phyloP scores from a whole-genome alignment of 1,140 invertebrate species.

The Bicyclus anynana region DNA sequence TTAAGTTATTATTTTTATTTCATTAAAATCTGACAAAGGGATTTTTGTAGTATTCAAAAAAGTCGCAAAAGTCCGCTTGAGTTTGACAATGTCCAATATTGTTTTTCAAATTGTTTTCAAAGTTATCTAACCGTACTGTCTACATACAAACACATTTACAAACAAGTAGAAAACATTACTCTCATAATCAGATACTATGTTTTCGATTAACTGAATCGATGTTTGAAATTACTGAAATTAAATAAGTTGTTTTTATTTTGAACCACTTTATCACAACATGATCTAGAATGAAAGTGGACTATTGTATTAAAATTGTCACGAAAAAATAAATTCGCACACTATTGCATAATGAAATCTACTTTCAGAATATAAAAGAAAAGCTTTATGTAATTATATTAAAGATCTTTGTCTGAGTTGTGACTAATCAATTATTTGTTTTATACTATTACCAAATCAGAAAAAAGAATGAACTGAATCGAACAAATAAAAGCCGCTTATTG shows the following conservation, averaged over 20 bases:
- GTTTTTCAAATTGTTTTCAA: too few relatives aligned
- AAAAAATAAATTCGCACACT: slow-evolving; percentile 2
- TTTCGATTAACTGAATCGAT: not conserved
- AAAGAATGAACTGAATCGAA: not conserved
- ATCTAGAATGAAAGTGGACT: slow-evolving; percentile 6
- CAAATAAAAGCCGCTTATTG: not conserved
- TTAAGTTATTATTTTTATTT: too few relatives aligned
- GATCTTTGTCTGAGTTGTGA: slow-evolving; percentile 4
- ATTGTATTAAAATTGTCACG: slow-evolving; percentile 3
- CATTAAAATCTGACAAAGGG: too few relatives aligned
- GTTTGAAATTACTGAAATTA: not conserved
- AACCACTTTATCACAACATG: not conserved
- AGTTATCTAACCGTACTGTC: too few relatives aligned
- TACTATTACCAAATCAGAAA: not conserved
- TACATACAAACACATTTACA: not conserved
- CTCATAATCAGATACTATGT: not conserved
- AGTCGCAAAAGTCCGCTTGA: too few relatives aligned
- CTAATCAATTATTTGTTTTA: slow-evolving; percentile 2
- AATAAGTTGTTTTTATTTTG: not conserved
- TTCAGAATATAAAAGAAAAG: slow-evolving; percentile 11
- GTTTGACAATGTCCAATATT: too few relatives aligned
- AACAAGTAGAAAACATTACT: not conserved
- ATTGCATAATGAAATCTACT: slow-evolving; percentile 9
- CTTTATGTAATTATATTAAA: slow-evolving; percentile 3
- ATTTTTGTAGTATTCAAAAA: too few relatives aligned